These are phyloP conservation scores for Xenopus tropicalis DNA, from an alignment of 2,113 vertebrate genomes.

Conservation along the genomic window UCB_Xtro_10.0 CM004445.2:60147001-60147500, in stretches of 20 bases:
- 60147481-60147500: too few relatives aligned
- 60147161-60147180: constrained; percentile 30
- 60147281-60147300: neutral
- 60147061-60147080: constrained; percentile 41
- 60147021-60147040: constrained; percentile 53
- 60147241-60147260: constrained; percentile 21
- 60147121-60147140: constrained; percentile 41
- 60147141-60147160: constrained; percentile 46
- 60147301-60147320: neutral
- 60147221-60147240: neutral
- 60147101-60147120: constrained; percentile 44
- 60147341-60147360: constrained; percentile 7
- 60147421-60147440: too few relatives aligned
- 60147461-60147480: too few relatives aligned
- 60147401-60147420: too few relatives aligned
- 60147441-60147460: too few relatives aligned
- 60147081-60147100: constrained; percentile 33
- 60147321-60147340: constrained; percentile 4
- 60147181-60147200: constrained; percentile 30
- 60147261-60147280: constrained; percentile 9
- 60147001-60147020: constrained; percentile 48
- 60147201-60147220: constrained; percentile 29
- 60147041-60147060: constrained; percentile 42
- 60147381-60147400: neutral
- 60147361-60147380: neutral